Evolutionary conservation across 2,888 invertebrate genomes (phyloP).

Genomic region (Noctua janthe): DNA sequence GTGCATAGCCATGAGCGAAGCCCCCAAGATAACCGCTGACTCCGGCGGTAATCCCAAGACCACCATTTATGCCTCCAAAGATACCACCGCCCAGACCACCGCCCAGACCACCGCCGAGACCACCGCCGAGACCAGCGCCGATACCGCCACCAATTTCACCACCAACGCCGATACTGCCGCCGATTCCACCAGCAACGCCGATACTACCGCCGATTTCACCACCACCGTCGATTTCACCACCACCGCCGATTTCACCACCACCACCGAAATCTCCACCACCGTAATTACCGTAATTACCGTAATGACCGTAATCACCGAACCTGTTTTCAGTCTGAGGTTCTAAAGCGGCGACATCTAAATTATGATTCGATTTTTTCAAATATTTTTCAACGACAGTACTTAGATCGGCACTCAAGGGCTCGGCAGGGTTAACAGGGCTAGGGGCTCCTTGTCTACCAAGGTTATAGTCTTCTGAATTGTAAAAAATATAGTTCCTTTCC

Average conservation of each 20-base stretch:
- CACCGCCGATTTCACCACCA: not conserved
- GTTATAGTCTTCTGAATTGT: not conserved
- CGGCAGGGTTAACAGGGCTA: not conserved
- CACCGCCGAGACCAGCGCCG: too few species aligned
- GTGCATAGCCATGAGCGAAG: not conserved
- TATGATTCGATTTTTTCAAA: not conserved
- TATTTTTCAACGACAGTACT: not conserved
- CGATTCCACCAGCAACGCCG: too few species aligned
- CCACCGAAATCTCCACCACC: not conserved
- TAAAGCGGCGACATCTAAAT: not conserved
- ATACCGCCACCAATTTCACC: too few species aligned
- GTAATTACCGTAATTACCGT: too few species aligned
- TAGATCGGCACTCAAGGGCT: not conserved
- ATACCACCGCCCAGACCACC: not conserved
- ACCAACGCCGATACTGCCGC: too few species aligned
- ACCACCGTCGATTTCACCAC: not conserved
- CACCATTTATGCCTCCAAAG: slow-evolving; percentile 2
- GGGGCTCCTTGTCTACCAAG: not conserved
- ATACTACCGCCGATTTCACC: not conserved
- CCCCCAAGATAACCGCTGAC: not conserved
- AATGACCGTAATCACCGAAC: too few species aligned
- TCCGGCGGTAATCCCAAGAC: slow-evolving; percentile 1
- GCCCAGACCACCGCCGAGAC: too few species aligned
- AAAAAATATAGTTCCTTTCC: slow-evolving; percentile 1
- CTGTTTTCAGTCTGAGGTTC: not conserved